Conservation (phyloP, 2,888 invertebrate genomes). For the Netelia fuscicornis region DNA sequence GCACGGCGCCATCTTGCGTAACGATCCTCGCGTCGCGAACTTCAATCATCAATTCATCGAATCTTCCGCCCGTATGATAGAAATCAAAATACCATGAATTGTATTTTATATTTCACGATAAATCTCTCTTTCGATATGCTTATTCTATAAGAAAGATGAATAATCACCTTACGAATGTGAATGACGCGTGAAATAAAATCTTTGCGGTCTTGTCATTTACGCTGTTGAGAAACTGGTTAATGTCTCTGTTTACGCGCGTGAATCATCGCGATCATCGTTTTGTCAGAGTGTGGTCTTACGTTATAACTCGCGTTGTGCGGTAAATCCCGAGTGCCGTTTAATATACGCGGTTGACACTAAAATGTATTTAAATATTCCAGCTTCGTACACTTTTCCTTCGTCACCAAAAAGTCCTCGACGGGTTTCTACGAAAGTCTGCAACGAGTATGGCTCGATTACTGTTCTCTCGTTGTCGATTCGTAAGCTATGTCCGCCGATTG, state of each 20-base stretch:
- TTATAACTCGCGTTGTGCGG: background rate
- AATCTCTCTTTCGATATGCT: background rate
- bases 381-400: conserved; percentile 33
- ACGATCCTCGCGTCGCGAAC: conserved; percentile 37
- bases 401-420: conserved; percentile 4
- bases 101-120: background rate
- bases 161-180: conserved; percentile 30
- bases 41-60: conserved; percentile 54
- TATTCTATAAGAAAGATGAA: conserved; percentile 18
- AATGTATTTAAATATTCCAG: conserved; percentile 46
- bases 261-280: conserved; percentile 42
- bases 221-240: background rate
- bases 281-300: background rate
- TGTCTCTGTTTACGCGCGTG: conserved; percentile 9
- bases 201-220: background rate
- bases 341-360: background rate
- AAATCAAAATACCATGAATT: no score
- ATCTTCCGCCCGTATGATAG: conserved; percentile 37
- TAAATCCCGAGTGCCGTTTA: conserved; percentile 1
- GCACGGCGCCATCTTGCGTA: conserved; percentile 28
- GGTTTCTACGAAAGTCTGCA: conserved; percentile 35
- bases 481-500: background rate
- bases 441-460: conserved; percentile 11
- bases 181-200: background rate
- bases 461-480: conserved; percentile 38